Base-by-base conservation (phyloP, 2,797 vertebrate genomes). In the Catamblyrhynchus diadema region DNA sequence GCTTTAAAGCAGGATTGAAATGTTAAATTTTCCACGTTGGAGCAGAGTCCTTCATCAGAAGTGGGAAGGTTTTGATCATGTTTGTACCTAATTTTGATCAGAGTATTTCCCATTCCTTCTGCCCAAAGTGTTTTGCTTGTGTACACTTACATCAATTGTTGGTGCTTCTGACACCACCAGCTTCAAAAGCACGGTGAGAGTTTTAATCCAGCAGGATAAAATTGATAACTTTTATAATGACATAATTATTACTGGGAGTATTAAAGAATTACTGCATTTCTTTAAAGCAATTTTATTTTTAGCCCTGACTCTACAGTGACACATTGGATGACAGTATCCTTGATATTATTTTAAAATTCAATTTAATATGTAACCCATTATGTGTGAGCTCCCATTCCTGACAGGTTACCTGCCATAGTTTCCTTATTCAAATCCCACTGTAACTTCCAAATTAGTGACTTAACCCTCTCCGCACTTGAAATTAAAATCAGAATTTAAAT, bases 241-340 rank as follows among this genome's bases (percentile, higher is more conserved):
- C 32, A 79, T 72, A 54, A 73, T 86, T 90, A 82, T 75, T 80
- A 81, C 64, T n/a, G 37, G 25, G 48, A 47, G 25, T 54, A 56
- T 70, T 91, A 51, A 79, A 81, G 50, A 57, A 94, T 90, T 66
- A 77, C 59, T 33, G 14, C 13, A 33, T 85, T 77, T 89, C 60
- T 89, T 85, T 80, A 48, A 88, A 41, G 39, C 15, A 53, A 19
- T 12, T 16, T 89, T 92, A 93, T 89, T 87, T 94, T 89, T 94
- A 91, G 65, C 57, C 69, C 74, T 88, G 65, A 50, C 53, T 64
- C 69, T 42, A 13, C 24, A n/a, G 50, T 78, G 72, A 39, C 35
- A 42, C 8, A 6, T 5, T 9, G 53, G 33, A 64, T 89, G 81
- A 71, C 32, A 53, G 15, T 7, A 39, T 27, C 48, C 67, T 67